Conservation (phyloP, 2,797 vertebrate genomes). For the Pseudochaenichthys georgianus region DNA sequence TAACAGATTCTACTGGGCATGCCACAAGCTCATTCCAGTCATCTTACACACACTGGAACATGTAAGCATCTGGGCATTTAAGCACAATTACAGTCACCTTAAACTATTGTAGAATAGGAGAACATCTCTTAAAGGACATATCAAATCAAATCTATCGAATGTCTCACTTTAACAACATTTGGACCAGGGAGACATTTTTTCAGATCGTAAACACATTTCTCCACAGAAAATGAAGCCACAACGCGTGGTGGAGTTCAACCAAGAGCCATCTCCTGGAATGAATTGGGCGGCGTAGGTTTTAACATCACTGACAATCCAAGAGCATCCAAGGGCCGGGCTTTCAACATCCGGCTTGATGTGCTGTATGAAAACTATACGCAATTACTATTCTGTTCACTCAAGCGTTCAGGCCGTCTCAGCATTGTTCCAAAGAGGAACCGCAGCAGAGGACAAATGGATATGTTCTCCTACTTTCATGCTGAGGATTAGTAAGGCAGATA, state of each 20-base stretch:
- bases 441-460: conserved; percentile 65
- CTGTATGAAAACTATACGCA: conserved; percentile 70
- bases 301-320: conserved; percentile 3
- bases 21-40: not conserved
- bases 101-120: not conserved
- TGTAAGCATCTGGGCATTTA: not conserved
- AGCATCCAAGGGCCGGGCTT: conserved; percentile 6
- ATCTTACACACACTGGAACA: not conserved
- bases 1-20: conserved; percentile 3
- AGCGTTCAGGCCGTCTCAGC: conserved; percentile 71
- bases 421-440: conserved; percentile 61
- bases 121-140: not conserved
- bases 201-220: not conserved
- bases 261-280: conserved; percentile 3
- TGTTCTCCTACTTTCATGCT: conserved; percentile 49
- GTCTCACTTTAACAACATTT: not conserved
- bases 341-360: conserved; percentile 47
- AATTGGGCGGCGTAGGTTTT: not conserved
- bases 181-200: too few relatives aligned
- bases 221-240: not conserved
- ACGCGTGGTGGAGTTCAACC: not conserved
- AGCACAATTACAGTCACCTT: too few relatives aligned
- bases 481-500: conserved; percentile 68
- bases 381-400: conserved; percentile 74
- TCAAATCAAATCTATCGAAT: not conserved